These are phyloP conservation scores for Drosophila pandora DNA, from an alignment of 1,140 invertebrate genomes.

Conservation along the genomic window DNA sequence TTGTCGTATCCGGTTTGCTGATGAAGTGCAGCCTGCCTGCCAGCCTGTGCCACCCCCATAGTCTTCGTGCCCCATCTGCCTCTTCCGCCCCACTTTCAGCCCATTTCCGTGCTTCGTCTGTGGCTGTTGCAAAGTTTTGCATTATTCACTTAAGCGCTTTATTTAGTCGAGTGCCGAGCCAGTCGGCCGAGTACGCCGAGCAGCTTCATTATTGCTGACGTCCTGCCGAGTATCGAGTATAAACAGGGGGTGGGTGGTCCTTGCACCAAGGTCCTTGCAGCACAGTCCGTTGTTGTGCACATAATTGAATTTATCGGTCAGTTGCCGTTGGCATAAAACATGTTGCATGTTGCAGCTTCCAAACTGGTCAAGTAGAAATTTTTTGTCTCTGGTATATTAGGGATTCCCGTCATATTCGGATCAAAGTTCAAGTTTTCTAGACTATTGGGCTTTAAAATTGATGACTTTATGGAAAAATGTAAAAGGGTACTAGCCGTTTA, in stretches of 20 bases:
- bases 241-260: slow-evolving; percentile 5
- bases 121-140: slow-evolving; percentile 74
- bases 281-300: slow-evolving; percentile 48
- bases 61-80: neutral
- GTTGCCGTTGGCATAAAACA: slow-evolving; percentile 54
- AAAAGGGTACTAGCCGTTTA: too few species aligned
- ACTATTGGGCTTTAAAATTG: too few species aligned
- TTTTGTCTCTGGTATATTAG: neutral
- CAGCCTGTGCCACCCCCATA: neutral
- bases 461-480: too few species aligned
- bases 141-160: slow-evolving; percentile 82
- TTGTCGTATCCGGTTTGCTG: slow-evolving; percentile 75
- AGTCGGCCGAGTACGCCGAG: slow-evolving; percentile 31
- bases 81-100: neutral
- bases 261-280: slow-evolving; percentile 28
- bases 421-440: neutral
- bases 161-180: slow-evolving; percentile 68
- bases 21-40: slow-evolving; percentile 63
- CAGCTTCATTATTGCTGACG: slow-evolving; percentile 72
- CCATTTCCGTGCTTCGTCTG: slow-evolving; percentile 21
- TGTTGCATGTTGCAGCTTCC: slow-evolving; percentile 50
- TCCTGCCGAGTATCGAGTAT: slow-evolving; percentile 38
- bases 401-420: neutral
- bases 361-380: slow-evolving; percentile 10
- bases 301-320: slow-evolving; percentile 78